Conservation (phyloP, 2,113 vertebrate genomes). For the Phoenicopterus ruber region DNA sequence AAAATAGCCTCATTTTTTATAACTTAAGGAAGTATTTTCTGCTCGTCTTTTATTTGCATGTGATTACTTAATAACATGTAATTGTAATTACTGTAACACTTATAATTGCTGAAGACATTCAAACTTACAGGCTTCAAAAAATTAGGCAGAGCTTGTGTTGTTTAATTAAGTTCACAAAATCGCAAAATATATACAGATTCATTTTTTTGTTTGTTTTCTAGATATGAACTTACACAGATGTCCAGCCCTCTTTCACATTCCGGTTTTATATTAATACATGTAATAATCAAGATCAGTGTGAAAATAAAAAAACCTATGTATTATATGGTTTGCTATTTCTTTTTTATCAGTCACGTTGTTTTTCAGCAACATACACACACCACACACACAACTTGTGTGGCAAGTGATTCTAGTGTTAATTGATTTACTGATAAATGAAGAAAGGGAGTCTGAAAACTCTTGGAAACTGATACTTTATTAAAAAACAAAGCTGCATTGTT, state of each 20-base stretch:
- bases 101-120: background rate
- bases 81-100: background rate
- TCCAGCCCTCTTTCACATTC: background rate
- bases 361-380: background rate
- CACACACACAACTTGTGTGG: background rate
- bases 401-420: background rate
- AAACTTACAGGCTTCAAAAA: background rate
- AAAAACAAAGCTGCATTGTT: background rate
- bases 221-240: background rate
- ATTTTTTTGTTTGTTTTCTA: background rate
- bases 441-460: background rate
- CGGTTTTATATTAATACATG: background rate
- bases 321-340: background rate
- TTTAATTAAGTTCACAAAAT: background rate
- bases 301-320: accelerated
- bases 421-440: background rate
- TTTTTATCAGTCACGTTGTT: background rate
- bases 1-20: background rate
- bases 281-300: background rate
- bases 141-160: background rate
- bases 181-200: background rate
- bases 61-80: background rate
- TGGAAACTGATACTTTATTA: background rate
- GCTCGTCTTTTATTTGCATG: background rate
- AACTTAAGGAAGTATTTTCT: background rate